Conservation (phyloP, 2,888 invertebrate species). For the Orthosia cruda region DNA sequence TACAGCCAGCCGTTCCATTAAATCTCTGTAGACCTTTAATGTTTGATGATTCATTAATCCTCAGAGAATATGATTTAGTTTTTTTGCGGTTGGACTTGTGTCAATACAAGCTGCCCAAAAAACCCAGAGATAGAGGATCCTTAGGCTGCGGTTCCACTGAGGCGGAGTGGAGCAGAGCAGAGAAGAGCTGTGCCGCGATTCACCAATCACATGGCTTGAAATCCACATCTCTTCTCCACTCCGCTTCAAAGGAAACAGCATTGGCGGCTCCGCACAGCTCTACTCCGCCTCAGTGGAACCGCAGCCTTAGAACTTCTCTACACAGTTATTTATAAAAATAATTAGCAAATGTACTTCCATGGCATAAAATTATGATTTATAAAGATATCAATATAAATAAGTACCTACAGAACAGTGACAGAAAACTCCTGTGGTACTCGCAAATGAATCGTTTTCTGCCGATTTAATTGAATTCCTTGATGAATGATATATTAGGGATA, state of each 20-base stretch:
- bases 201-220: too few relatives aligned
- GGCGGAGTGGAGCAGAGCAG: too few relatives aligned
- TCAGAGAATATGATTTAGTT: slow-evolving; percentile 22
- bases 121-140: slow-evolving; percentile 2
- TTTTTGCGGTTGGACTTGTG: slow-evolving; percentile 2
- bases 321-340: background rate
- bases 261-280: too few relatives aligned
- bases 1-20: too few relatives aligned
- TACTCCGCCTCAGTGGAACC: too few relatives aligned
- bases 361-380: too few relatives aligned
- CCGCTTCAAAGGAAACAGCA: too few relatives aligned
- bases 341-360: slow-evolving; percentile 8
- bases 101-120: slow-evolving; percentile 17
- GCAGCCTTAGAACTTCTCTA: slow-evolving; percentile 6
- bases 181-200: too few relatives aligned
- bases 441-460: slow-evolving; percentile 11
- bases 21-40: slow-evolving; percentile 14
- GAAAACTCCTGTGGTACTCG: background rate
- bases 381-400: background rate
- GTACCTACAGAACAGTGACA: background rate
- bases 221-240: too few relatives aligned
- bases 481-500: background rate
- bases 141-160: too few relatives aligned
- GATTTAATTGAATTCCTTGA: slow-evolving; percentile 4
- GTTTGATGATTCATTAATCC: slow-evolving; percentile 11